These are phyloP conservation scores for Plagiodera versicolora DNA, from an alignment of 2,888 invertebrate genomes.

Conservation along the genomic window DNA sequence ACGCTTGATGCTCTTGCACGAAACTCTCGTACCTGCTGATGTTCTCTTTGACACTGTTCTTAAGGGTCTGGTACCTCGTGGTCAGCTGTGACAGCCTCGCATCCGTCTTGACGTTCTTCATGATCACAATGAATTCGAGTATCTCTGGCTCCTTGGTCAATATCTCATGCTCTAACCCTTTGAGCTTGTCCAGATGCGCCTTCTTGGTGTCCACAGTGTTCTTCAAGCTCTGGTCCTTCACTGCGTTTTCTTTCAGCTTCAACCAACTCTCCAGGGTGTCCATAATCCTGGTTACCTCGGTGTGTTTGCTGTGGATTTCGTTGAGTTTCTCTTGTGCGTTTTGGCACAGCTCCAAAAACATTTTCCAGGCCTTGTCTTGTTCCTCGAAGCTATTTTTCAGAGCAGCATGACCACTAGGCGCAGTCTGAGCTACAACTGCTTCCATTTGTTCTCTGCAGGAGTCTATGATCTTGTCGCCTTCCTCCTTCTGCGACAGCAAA, in stretches of 20 bases:
- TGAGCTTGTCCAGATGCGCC: slow-evolving; percentile 75
- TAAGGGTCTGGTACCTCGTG: slow-evolving; percentile 80
- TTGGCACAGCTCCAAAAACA: slow-evolving; percentile 71
- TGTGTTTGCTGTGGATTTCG: slow-evolving; percentile 77
- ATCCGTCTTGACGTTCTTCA: slow-evolving; percentile 73
- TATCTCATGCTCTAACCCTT: slow-evolving; percentile 71
- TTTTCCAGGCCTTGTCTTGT: slow-evolving; percentile 73
- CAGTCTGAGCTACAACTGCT: slow-evolving; percentile 75
- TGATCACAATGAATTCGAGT: slow-evolving; percentile 66
- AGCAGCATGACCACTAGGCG: slow-evolving; percentile 73
- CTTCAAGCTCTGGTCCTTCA: slow-evolving; percentile 87
- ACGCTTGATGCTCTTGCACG: slow-evolving; percentile 81
- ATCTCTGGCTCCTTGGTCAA: slow-evolving; percentile 68
- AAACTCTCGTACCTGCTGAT: slow-evolving; percentile 81
- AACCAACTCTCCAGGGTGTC: slow-evolving; percentile 83
- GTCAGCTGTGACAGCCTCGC: slow-evolving; percentile 77
- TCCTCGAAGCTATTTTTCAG: slow-evolving; percentile 74
- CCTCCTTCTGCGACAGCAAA: slow-evolving; percentile 70
- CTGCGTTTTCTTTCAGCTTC: slow-evolving; percentile 78
- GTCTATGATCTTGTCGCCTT: slow-evolving; percentile 71
- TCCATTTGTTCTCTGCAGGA: slow-evolving; percentile 72
- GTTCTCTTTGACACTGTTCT: slow-evolving; percentile 80
- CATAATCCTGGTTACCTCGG: slow-evolving; percentile 75
- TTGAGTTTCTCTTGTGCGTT: slow-evolving; percentile 73
- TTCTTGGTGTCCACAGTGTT: slow-evolving; percentile 83